These are phyloP conservation scores for Anguilla obscura DNA, from an alignment of 2,797 vertebrate species.

Conservation along the genomic window DNA sequence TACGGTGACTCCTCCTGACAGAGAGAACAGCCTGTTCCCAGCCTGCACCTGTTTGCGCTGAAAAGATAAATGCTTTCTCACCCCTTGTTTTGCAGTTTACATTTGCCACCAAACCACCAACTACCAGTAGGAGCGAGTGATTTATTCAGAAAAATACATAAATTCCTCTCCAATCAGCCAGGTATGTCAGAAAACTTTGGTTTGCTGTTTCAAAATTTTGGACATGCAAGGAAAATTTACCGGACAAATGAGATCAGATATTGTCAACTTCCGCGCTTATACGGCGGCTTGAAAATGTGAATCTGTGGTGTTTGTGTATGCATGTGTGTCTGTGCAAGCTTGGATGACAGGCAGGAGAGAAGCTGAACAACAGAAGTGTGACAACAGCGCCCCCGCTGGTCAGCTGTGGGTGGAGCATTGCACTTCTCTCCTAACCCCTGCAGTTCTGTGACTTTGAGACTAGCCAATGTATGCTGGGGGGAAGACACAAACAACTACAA, in stretches of 20 bases:
- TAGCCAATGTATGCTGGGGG: neutral
- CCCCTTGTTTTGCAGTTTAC: neutral
- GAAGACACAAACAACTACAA: too few relatives aligned
- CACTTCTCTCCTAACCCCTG: neutral
- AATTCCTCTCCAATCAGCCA: neutral
- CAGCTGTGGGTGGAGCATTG: neutral
- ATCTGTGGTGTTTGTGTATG: neutral
- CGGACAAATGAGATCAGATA: neutral
- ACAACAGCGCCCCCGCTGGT: constrained; percentile 23
- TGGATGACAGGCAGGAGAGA: neutral
- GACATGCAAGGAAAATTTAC: neutral
- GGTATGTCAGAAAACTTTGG: neutral
- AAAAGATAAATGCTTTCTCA: neutral
- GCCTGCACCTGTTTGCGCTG: neutral
- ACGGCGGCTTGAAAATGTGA: neutral
- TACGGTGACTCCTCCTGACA: neutral
- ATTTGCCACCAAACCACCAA: neutral
- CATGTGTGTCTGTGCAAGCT: neutral
- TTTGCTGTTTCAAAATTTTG: neutral
- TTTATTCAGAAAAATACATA: neutral
- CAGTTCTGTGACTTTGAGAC: neutral
- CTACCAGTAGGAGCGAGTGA: neutral
- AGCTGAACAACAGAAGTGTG: neutral
- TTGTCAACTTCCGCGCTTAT: neutral
- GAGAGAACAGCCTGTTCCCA: neutral